Evolutionary conservation across 2,113 vertebrate genomes (phyloP).

Genomic region (Pavo muticus): DNA sequence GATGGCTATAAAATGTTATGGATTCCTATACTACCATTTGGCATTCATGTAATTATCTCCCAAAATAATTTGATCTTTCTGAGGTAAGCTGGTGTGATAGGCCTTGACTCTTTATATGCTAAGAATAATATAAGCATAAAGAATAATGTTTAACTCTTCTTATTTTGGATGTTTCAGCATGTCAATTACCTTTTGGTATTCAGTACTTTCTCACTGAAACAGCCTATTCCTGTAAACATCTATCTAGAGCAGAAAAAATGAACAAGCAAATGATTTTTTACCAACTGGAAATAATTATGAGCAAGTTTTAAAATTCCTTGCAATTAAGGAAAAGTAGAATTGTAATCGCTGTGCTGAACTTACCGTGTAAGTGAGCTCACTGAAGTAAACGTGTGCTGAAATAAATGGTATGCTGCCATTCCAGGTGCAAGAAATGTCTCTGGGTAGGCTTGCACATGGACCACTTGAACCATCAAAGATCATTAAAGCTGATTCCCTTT

Average conservation of each 20-base stretch:
- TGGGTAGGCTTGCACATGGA: not conserved
- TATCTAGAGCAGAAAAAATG: not conserved
- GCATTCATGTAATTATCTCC: not conserved
- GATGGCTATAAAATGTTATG: not conserved
- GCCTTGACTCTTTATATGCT: not conserved
- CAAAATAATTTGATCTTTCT: not conserved
- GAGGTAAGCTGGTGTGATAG: not conserved
- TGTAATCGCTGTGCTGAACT: not conserved
- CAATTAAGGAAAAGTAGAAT: not conserved
- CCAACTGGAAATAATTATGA: not conserved
- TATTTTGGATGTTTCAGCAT: not conserved
- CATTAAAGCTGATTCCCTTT: not conserved
- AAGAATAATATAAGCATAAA: not conserved
- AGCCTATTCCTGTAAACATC: not conserved
- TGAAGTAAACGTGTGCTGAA: not conserved
- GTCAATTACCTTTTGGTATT: not conserved
- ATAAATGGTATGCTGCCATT: not conserved
- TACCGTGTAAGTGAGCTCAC: not conserved
- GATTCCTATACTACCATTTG: not conserved
- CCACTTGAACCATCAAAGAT: not conserved
- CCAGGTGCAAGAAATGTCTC: not conserved
- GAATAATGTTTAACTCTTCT: not conserved
- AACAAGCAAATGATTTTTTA: not conserved
- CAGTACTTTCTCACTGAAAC: not conserved
- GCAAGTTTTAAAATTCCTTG: not conserved